phyloP scores from a whole-genome alignment of 2,797 vertebrate genomes.

The Hypotaenidia philippensis region DNA sequence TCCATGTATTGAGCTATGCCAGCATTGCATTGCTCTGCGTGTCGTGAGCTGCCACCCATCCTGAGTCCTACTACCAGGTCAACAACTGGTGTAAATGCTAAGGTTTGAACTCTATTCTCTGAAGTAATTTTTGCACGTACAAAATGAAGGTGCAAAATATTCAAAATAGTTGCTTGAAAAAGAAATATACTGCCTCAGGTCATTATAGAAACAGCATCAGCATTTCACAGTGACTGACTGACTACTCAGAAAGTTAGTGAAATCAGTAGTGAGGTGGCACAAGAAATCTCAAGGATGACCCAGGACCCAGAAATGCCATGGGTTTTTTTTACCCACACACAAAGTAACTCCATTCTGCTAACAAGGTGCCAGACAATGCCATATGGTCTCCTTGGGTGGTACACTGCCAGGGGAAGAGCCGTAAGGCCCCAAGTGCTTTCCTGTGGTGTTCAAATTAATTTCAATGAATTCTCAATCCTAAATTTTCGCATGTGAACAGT shows the following conservation, averaged over 20 bases:
- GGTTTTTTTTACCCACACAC: neutral
- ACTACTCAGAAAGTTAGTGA: neutral
- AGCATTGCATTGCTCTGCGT: neutral
- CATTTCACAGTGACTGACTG: neutral
- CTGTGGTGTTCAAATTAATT: slow-evolving; percentile 28
- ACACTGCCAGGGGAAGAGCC: neutral
- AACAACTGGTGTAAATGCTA: neutral
- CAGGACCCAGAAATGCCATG: neutral
- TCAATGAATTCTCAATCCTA: slow-evolving; percentile 9
- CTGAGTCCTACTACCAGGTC: neutral
- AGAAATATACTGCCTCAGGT: neutral
- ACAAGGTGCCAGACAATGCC: slow-evolving; percentile 1
- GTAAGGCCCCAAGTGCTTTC: neutral
- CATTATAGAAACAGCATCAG: neutral
- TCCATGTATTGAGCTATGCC: neutral
- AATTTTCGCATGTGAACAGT: slow-evolving; percentile 3
- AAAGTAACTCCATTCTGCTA: neutral
- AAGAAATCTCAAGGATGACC: neutral
- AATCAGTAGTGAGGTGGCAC: neutral
- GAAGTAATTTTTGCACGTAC: neutral
- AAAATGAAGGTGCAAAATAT: neutral
- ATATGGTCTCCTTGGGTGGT: neutral
- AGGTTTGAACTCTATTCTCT: neutral
- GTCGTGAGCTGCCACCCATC: neutral
- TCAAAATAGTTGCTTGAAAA: neutral